phyloP scores from a whole-genome alignment of 2,113 vertebrate genomes.

The Peucedramus taeniatus region DNA sequence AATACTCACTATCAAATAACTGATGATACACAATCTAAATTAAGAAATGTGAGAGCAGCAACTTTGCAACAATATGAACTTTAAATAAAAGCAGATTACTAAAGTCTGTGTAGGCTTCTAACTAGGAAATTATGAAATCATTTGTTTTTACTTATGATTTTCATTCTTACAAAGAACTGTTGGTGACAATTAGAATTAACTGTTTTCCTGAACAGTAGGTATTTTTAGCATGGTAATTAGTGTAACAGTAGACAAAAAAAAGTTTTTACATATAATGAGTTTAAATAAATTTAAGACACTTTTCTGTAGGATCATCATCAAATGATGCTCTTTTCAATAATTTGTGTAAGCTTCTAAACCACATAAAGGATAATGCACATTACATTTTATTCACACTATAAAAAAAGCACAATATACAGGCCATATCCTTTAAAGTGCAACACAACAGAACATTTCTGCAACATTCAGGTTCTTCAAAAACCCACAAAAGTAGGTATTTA shows the following conservation, averaged over 20 bases:
- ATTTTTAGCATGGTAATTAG: background rate
- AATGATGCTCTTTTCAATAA: constrained; percentile 26
- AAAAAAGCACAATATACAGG: constrained; percentile 72
- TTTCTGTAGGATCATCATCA: constrained; percentile 10
- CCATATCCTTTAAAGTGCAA: constrained; percentile 74
- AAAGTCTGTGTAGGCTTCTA: background rate
- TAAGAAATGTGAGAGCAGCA: background rate
- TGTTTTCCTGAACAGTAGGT: background rate
- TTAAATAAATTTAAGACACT: constrained; percentile 38
- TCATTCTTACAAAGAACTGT: background rate
- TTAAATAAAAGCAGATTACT: background rate
- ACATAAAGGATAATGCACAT: constrained; percentile 54
- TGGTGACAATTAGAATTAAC: background rate
- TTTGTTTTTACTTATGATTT: background rate
- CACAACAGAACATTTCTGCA: constrained; percentile 65
- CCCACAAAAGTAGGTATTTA: constrained; percentile 43
- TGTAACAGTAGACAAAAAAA: background rate
- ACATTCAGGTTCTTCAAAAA: constrained; percentile 49
- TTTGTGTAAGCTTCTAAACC: constrained; percentile 48
- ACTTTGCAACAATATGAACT: background rate
- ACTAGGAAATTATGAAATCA: background rate
- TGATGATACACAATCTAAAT: background rate
- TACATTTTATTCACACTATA: constrained; percentile 64
- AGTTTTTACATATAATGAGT: background rate
- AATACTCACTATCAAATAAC: background rate